Conservation (phyloP, 2,888 invertebrate species). For the Gordius sp. region DNA sequence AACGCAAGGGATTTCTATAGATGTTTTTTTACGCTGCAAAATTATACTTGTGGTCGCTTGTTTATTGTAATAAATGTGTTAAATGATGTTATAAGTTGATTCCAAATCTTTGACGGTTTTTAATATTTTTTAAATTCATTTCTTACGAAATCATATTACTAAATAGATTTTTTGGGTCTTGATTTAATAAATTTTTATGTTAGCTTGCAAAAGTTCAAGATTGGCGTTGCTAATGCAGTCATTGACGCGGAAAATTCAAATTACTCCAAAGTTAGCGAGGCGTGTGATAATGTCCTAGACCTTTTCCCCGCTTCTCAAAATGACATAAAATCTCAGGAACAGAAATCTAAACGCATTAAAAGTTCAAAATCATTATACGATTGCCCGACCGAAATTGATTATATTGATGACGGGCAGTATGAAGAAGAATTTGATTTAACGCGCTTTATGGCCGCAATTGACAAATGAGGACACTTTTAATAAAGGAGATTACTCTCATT, state of each 20-base stretch:
- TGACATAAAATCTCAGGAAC: background rate
- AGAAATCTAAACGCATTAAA: background rate
- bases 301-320: background rate
- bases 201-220: background rate
- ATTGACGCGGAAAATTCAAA: background rate
- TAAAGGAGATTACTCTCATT: too few relatives aligned
- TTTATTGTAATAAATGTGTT: too few relatives aligned
- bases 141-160: too few relatives aligned
- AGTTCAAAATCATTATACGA: background rate
- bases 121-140: too few relatives aligned
- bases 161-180: too few relatives aligned
- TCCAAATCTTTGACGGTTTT: too few relatives aligned
- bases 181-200: background rate
- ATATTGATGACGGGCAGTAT: background rate
- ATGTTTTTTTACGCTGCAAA: too few relatives aligned
- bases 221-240: background rate
- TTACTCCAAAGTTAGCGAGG: background rate
- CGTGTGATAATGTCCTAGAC: background rate
- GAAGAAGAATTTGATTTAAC: background rate
- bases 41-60: too few relatives aligned
- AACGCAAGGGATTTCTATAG: background rate
- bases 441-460: background rate
- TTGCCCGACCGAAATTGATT: background rate
- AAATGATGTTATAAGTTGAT: too few relatives aligned
- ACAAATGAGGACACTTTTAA: constrained; percentile 10